Evolutionary conservation across 30 jellyfish, hydroid and myxozoan species (phyloP).

Genomic region (Hydra vulgaris): DNA sequence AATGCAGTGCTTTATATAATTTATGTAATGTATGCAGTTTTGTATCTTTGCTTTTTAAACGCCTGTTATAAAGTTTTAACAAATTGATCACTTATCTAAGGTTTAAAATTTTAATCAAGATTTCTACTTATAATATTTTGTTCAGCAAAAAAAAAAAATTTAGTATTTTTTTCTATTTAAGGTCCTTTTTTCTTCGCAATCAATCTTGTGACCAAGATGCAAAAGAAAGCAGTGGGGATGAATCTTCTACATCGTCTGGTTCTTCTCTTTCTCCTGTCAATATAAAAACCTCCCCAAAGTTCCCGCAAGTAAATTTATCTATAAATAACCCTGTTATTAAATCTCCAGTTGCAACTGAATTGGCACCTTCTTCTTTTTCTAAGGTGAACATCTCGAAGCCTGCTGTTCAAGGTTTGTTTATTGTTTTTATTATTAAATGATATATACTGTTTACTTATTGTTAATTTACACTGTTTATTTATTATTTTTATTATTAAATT

Average conservation of each 20-base stretch:
- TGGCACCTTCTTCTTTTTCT: neutral
- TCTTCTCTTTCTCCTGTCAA: neutral
- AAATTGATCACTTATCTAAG: no score
- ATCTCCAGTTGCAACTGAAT: neutral
- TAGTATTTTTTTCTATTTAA: no score
- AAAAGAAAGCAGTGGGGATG: neutral
- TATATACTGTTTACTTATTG: no score
- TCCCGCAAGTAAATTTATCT: neutral
- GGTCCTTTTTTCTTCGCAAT: neutral
- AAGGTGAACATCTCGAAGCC: neutral
- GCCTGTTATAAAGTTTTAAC: no score
- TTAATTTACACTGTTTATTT: no score
- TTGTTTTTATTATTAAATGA: neutral
- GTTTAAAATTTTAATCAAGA: no score
- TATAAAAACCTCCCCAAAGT: neutral
- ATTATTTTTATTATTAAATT: no score
- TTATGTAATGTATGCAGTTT: no score
- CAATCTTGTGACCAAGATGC: neutral
- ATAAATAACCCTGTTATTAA: neutral
- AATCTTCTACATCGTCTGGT: neutral
- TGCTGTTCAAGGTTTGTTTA: neutral
- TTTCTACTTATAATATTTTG: no score
- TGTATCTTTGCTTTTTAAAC: no score
- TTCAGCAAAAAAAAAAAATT: no score
- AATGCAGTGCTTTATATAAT: no score